Conservation (phyloP, 1,140 invertebrate genomes). For the Drosophila subobscura region DNA sequence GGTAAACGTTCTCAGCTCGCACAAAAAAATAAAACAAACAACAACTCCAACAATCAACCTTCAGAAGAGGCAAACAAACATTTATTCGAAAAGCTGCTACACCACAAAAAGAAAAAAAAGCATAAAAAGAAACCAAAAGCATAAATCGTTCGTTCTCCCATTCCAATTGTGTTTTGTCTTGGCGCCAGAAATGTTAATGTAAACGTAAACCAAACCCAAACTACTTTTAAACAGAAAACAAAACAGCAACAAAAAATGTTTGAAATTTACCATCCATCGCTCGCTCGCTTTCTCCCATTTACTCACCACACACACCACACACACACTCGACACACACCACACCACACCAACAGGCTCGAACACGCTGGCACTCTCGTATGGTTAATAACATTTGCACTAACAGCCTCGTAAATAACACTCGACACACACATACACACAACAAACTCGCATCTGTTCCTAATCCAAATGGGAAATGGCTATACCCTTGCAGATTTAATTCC, state of each 20-base stretch:
- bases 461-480: too few species aligned
- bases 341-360: conserved; percentile 23
- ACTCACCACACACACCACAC: conserved; percentile 42
- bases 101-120: conserved; percentile 33
- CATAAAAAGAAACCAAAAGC: conserved; percentile 34
- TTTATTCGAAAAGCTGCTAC: conserved; percentile 47
- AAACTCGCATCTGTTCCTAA: neutral
- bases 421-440: neutral
- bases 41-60: conserved; percentile 25
- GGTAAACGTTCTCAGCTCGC: conserved; percentile 81
- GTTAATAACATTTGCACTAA: conserved; percentile 38
- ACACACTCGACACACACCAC: conserved; percentile 14
- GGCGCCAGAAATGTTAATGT: conserved; percentile 62
- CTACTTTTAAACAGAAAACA: conserved; percentile 52
- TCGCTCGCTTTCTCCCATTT: conserved; percentile 61
- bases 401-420: conserved; percentile 13
- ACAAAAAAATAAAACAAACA: conserved; percentile 47
- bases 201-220: conserved; percentile 75
- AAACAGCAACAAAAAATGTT: conserved; percentile 32
- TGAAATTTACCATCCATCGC: conserved; percentile 66
- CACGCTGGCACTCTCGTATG: conserved; percentile 26
- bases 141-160: conserved; percentile 38
- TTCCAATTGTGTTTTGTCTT: conserved; percentile 75
- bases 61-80: conserved; percentile 42
- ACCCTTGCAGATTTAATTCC: too few species aligned